phyloP scores from a whole-genome alignment of 2,797 vertebrate genomes.

The Morelia viridis region DNA sequence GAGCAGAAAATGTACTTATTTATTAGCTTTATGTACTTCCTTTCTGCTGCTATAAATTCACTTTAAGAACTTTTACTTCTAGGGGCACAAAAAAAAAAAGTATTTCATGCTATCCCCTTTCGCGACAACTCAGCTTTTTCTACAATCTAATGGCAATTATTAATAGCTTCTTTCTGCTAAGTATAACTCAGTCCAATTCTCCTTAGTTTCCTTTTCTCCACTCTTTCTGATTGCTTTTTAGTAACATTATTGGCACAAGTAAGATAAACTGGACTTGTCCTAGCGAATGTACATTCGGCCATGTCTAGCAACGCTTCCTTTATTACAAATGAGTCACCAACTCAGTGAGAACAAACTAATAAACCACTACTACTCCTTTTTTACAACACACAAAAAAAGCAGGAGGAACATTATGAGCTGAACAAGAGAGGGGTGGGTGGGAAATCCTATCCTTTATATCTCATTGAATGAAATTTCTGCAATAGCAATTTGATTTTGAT shows the following conservation, averaged over 20 bases:
- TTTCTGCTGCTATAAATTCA: constrained; percentile 2
- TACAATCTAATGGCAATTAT: neutral
- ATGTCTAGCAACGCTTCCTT: neutral
- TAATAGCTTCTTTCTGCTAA: neutral
- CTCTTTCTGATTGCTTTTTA: neutral
- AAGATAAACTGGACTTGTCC: neutral
- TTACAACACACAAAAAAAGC: neutral
- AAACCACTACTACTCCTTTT: neutral
- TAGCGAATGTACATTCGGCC: neutral
- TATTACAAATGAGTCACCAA: neutral
- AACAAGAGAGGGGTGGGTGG: neutral
- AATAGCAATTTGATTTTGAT: neutral
- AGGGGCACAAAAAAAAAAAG: neutral
- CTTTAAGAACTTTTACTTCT: constrained; percentile 4
- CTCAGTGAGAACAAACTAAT: neutral
- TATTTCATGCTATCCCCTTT: neutral
- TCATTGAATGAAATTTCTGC: constrained; percentile 26
- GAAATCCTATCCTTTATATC: neutral
- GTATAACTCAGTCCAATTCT: neutral
- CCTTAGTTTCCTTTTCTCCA: neutral
- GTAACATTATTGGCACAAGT: neutral
- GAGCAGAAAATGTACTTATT: neutral
- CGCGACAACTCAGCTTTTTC: neutral
- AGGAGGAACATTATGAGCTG: neutral
- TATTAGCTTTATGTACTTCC: constrained; percentile 6